phyloP scores from a whole-genome alignment of 2,888 invertebrate species.

The Coenonympha glycerion region DNA sequence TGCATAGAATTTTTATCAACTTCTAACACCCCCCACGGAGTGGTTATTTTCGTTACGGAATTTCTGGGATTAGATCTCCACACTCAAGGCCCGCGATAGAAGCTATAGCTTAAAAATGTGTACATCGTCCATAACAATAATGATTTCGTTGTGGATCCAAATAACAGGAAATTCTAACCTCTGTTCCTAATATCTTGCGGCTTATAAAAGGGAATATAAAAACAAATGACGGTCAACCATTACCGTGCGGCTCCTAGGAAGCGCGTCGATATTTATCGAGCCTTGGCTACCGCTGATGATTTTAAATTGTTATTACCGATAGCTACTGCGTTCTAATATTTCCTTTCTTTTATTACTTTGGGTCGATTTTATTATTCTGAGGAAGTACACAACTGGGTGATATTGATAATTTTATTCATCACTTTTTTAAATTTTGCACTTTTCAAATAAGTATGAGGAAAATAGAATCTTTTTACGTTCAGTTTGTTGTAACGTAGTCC shows the following conservation, averaged over 20 bases:
- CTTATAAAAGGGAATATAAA: slow-evolving; percentile 35
- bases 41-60: too few relatives aligned
- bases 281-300: slow-evolving; percentile 13
- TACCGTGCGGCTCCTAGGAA: slow-evolving; percentile 21
- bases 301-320: slow-evolving; percentile 14
- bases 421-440: not conserved
- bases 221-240: slow-evolving; percentile 37
- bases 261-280: slow-evolving; percentile 11
- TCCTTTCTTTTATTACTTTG: slow-evolving; percentile 5
- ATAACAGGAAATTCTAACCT: slow-evolving; percentile 53
- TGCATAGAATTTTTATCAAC: too few relatives aligned
- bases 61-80: too few relatives aligned
- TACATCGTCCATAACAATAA: slow-evolving; percentile 41
- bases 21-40: too few relatives aligned
- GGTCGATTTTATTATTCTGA: not conserved
- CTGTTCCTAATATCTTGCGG: slow-evolving; percentile 51
- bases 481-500: too few relatives aligned
- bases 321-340: slow-evolving; percentile 1
- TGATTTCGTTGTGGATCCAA: slow-evolving; percentile 45
- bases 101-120: too few relatives aligned
- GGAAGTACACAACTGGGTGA: not conserved
- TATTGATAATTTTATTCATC: not conserved
- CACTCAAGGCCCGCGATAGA: too few relatives aligned
- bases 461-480: too few relatives aligned
- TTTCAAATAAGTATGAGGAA: too few relatives aligned